Evolutionary conservation across 2,797 vertebrate genomes (phyloP).

Genomic region (Sebastes matsubarae): DNA sequence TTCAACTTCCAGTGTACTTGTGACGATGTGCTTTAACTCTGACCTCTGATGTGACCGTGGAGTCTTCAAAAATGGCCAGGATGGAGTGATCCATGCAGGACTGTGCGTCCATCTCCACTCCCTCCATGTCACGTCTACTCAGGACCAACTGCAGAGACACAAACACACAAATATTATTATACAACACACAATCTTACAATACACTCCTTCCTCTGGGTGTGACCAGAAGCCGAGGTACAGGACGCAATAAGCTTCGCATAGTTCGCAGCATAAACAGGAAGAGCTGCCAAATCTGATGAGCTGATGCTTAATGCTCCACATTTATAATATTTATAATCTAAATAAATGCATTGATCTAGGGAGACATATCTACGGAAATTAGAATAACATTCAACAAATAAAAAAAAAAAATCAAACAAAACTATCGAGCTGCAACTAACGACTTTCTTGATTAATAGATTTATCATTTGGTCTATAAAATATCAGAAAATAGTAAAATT

Average conservation of each 20-base stretch:
- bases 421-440: no score
- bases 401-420: background rate
- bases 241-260: background rate
- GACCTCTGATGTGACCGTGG: conserved; percentile 84
- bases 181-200: background rate
- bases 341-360: background rate
- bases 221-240: background rate
- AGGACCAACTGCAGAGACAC: conserved; percentile 72
- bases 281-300: background rate
- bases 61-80: conserved; percentile 92
- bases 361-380: background rate
- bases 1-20: background rate
- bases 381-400: background rate
- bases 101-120: conserved; percentile 80
- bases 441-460: background rate
- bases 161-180: background rate
- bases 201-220: background rate
- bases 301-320: background rate
- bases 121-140: conserved; percentile 48
- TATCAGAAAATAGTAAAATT: no score
- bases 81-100: conserved; percentile 91
- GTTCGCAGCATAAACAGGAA: conserved; percentile 30
- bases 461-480: no score
- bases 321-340: background rate
- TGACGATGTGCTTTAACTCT: conserved; percentile 25